Evolutionary conservation across 2,113 vertebrate species (phyloP).

Genomic region (Perca fluviatilis): DNA sequence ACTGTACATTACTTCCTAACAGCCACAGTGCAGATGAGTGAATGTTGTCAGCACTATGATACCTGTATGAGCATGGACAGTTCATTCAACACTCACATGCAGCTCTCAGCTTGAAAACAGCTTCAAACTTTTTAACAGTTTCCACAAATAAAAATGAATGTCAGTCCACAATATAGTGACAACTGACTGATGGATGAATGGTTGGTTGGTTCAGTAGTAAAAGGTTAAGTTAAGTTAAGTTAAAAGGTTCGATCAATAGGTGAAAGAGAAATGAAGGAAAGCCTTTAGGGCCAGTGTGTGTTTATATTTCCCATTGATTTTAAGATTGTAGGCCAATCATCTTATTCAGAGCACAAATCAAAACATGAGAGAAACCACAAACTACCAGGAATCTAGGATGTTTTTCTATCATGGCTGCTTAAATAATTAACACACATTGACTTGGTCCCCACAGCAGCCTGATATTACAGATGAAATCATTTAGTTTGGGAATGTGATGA

Average conservation of each 20-base stretch:
- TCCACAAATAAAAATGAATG: constrained; percentile 20
- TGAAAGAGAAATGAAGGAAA: constrained; percentile 33
- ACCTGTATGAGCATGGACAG: constrained; percentile 23
- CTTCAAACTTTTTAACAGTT: constrained; percentile 8
- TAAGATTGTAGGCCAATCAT: too few species aligned
- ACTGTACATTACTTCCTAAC: constrained; percentile 5
- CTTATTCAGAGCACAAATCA: neutral
- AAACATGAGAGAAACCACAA: neutral
- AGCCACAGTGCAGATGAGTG: constrained; percentile 7
- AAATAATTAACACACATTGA: constrained; percentile 15
- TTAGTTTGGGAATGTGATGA: neutral
- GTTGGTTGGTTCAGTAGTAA: constrained; percentile 34
- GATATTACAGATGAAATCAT: neutral
- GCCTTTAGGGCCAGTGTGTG: constrained; percentile 24
- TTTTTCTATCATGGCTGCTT: neutral
- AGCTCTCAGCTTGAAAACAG: constrained; percentile 20
- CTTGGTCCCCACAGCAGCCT: neutral
- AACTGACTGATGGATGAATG: constrained; percentile 49
- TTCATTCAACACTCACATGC: constrained; percentile 31
- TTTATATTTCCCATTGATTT: constrained; percentile 2
- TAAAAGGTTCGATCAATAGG: constrained; percentile 50
- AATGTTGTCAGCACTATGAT: constrained; percentile 25
- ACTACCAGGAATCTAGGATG: neutral
- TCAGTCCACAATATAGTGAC: constrained; percentile 7
- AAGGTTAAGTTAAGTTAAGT: neutral